Evolutionary conservation across 2,113 vertebrate genomes (phyloP).

Genomic region (Xerus inauris): DNA sequence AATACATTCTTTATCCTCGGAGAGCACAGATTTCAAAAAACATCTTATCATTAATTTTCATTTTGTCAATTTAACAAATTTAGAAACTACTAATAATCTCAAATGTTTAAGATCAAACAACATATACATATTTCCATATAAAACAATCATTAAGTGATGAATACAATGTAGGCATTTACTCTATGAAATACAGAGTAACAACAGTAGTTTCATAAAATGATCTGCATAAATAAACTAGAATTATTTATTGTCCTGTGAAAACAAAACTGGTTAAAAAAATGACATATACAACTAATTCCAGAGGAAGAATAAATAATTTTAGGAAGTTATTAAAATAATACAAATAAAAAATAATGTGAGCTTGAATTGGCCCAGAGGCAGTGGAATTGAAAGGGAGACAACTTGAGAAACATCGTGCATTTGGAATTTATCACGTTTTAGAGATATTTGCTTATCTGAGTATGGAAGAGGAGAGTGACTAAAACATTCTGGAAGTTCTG

Average conservation of each 20-base stretch:
- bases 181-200: neutral
- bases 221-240: neutral
- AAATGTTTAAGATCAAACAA: neutral
- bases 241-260: neutral
- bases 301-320: neutral
- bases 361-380: neutral
- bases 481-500: neutral
- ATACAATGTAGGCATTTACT: neutral
- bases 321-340: conserved; percentile 1
- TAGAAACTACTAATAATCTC: neutral
- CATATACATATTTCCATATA: neutral
- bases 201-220: neutral
- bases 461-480: neutral
- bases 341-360: neutral
- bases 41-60: neutral
- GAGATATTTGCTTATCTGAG: neutral
- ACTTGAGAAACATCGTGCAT: neutral
- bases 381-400: neutral
- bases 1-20: conserved; percentile 45
- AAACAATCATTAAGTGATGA: neutral
- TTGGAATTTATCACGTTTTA: neutral
- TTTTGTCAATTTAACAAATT: conserved; percentile 56
- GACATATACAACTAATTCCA: conserved; percentile 4
- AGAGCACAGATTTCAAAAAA: neutral
- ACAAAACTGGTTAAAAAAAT: neutral